Evolutionary conservation across 2,888 invertebrate species (phyloP), one percentile per base, ranked within the genome.

Genomic region (Tholera decimalis): DNA sequence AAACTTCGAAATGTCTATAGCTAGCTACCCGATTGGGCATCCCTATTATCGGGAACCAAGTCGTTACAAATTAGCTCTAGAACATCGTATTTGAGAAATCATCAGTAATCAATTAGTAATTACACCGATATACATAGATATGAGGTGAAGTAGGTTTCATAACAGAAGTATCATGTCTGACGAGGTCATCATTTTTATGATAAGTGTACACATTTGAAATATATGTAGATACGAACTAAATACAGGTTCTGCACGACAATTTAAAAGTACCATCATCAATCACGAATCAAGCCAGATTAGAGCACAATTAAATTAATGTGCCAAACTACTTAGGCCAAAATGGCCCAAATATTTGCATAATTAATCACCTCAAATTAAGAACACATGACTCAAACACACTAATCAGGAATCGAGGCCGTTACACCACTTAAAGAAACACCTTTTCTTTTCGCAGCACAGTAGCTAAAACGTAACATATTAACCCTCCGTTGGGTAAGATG

Each of bases 391-490:
- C 11, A 35, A 58, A 24, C 51, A 72, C 39, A 66, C 54, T 58
- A 55, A 73, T 59, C 73, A 62, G n/a, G 26, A 53, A 43, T 58
- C 56, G 58, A 68, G 73, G 68, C 76, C 44, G 76, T 77, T 73
- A 56, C 73, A 77, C 78, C 68, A 73, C 68, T 68, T 64, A 68
- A 67, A 50, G 67, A 41, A 51, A 77, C 72, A 73, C 76, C 72
- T 72, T 72, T 72, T 54, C 56, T 47, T 70, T 61, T 57, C 54
- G 77, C 74, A 64, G 55, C 58, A 74, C 74, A 77, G 74, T 74
- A 74, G 74, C 74, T 61, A 53, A 60, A 58, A 66, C 41, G 35
- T 50, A 37, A 53, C 58, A 22, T 46, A 53, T 59, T 58, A 71
- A 67, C 77, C 77, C 67, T 62, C 59, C 24, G 26, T 43, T 33